Percentiles rank a stretch among this genome's conserved stretches.
Evolutionary conservation across 2,888 invertebrate species (phyloP).

Genomic region (Eilema caniola): DNA sequence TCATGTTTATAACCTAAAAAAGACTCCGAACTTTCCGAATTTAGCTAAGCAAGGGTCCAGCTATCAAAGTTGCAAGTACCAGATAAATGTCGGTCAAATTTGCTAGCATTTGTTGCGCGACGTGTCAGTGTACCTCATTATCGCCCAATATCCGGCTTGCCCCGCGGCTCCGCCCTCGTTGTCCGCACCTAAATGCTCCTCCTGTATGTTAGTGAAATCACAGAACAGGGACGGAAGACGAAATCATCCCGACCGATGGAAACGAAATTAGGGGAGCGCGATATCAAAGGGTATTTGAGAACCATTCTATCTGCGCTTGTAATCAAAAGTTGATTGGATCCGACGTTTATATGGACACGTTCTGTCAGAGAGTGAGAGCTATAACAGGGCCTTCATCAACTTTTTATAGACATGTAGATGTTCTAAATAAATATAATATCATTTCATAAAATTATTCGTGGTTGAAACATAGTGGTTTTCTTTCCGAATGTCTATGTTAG

Average conservation of each 20-base stretch:
- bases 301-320: neutral
- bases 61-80: neutral
- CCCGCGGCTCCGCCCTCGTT: neutral
- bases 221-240: conserved; percentile 4
- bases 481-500: neutral
- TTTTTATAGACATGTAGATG: neutral
- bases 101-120: neutral
- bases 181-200: neutral
- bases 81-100: neutral
- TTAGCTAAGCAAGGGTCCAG: neutral
- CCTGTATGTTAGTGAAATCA: conserved; percentile 4
- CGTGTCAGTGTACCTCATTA: neutral
- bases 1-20: neutral
- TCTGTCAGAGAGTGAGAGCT: neutral
- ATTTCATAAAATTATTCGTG: neutral
- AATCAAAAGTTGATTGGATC: conserved; percentile 4
- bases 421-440: neutral
- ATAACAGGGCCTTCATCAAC: neutral
- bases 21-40: neutral
- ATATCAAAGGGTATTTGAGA: conserved; percentile 4
- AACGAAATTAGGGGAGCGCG: neutral
- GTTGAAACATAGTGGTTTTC: too few relatives aligned
- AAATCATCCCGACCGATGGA: conserved; percentile 1
- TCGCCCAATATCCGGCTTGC: neutral
- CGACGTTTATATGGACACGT: neutral